Evolutionary conservation across 2,888 invertebrate species (phyloP).

Genomic region (Drosophila rellima): DNA sequence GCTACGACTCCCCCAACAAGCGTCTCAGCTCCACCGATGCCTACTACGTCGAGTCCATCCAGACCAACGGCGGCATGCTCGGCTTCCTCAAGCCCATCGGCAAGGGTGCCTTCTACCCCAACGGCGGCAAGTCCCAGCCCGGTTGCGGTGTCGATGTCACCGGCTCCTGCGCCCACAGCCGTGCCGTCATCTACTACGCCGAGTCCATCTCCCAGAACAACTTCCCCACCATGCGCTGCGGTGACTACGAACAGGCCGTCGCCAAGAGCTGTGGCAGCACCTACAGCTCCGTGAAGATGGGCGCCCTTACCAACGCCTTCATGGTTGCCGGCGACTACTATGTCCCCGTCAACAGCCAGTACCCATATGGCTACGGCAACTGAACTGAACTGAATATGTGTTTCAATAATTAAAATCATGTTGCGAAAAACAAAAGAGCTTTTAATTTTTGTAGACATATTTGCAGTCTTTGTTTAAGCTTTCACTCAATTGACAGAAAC

Average conservation of each 20-base stretch:
- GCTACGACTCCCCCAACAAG: constrained; percentile 61
- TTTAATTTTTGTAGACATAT: neutral
- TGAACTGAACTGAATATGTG: constrained; percentile 47
- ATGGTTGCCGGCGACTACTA: constrained; percentile 80
- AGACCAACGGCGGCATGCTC: constrained; percentile 78
- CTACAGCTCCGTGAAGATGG: constrained; percentile 78
- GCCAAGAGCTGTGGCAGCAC: constrained; percentile 66
- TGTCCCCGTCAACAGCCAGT: constrained; percentile 74
- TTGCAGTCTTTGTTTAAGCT: constrained; percentile 15
- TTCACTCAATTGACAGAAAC: constrained; percentile 17
- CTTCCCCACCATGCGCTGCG: constrained; percentile 74
- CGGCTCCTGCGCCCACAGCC: constrained; percentile 85
- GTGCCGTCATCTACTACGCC: constrained; percentile 85
- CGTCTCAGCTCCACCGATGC: constrained; percentile 78
- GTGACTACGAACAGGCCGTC: constrained; percentile 79
- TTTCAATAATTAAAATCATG: constrained; percentile 27
- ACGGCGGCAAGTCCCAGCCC: constrained; percentile 87
- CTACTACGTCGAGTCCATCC: constrained; percentile 83
- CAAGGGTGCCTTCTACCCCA: constrained; percentile 87
- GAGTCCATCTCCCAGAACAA: constrained; percentile 84
- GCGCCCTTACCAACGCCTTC: constrained; percentile 70
- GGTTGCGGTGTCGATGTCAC: constrained; percentile 86
- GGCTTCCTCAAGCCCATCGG: constrained; percentile 84
- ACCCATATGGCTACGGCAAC: constrained; percentile 75
- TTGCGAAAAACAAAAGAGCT: neutral